A percentile compares a stretch with the other conserved stretches of the same genome.
These are phyloP conservation scores for Cheilosia vulpina DNA, from an alignment of 2,888 invertebrate species.

Conservation along the genomic window DNA sequence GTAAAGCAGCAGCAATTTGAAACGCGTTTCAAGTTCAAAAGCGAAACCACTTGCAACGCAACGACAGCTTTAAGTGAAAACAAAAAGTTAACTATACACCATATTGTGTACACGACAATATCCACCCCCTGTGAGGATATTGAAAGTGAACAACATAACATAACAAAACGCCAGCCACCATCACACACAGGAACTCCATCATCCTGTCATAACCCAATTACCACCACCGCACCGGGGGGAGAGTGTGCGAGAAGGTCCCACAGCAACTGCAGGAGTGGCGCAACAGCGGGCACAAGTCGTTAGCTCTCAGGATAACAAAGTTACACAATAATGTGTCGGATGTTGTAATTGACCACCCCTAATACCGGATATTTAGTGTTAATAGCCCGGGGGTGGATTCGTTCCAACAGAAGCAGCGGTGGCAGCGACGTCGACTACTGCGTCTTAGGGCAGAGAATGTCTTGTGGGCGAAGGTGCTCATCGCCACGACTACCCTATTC, in stretches of 20 bases:
- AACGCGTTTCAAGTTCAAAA: slow-evolving; percentile 56
- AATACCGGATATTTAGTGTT: slow-evolving; percentile 74
- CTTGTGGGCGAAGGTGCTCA: slow-evolving; percentile 75
- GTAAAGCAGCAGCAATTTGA: slow-evolving; percentile 38
- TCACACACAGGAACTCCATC: slow-evolving; percentile 61
- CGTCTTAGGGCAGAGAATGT: slow-evolving; percentile 70
- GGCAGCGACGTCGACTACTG: slow-evolving; percentile 31
- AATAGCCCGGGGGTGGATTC: slow-evolving; percentile 75
- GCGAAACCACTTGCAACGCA: slow-evolving; percentile 46
- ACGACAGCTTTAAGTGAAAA: slow-evolving; percentile 49
- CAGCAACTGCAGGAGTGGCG: slow-evolving; percentile 55
- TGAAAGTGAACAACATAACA: slow-evolving; percentile 66
- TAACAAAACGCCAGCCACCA: slow-evolving; percentile 41
- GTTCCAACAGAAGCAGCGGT: slow-evolving; percentile 49
- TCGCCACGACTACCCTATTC: slow-evolving; percentile 73
- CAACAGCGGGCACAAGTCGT: slow-evolving; percentile 74
- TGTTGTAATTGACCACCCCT: slow-evolving; percentile 78
- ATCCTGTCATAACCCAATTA: slow-evolving; percentile 72
- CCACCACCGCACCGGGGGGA: slow-evolving; percentile 33
- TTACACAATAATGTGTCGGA: slow-evolving; percentile 77
- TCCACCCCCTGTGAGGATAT: slow-evolving; percentile 51
- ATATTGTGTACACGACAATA: slow-evolving; percentile 30
- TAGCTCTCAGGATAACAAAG: slow-evolving; percentile 78
- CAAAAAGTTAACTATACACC: slow-evolving; percentile 19
- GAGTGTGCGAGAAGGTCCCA: slow-evolving; percentile 38